A percentile compares a stretch with the other conserved stretches of the same genome.
These are phyloP conservation scores for Steinernema feltiae DNA, from an alignment of 1,140 invertebrate species.

Conservation along the genomic window DNA sequence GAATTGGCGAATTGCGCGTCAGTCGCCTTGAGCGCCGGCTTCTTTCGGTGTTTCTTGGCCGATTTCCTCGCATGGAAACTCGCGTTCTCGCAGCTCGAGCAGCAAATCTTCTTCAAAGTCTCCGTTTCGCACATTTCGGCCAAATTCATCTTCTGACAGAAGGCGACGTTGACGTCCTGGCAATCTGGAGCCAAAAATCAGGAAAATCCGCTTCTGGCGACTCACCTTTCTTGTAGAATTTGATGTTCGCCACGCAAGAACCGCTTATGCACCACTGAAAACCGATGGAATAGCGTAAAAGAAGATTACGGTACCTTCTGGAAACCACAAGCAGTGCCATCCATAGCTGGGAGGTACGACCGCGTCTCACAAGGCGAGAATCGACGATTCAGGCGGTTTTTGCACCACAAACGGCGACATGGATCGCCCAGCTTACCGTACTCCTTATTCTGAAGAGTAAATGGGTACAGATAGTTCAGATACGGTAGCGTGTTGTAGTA, in stretches of 20 bases:
- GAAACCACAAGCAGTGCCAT: conserved; percentile 45
- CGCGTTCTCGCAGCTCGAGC: background rate
- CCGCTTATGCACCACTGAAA: conserved; percentile 37
- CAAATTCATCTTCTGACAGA: background rate
- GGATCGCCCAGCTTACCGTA: conserved; percentile 36
- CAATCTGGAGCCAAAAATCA: background rate
- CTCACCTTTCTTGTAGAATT: conserved; percentile 9
- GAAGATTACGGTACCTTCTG: conserved; percentile 32
- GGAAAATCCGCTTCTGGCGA: background rate
- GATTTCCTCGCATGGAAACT: background rate
- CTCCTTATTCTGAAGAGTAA: conserved; percentile 23
- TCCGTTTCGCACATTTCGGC: background rate
- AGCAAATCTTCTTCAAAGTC: background rate
- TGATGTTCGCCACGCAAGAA: conserved; percentile 27
- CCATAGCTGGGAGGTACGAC: conserved; percentile 47
- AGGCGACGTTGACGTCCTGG: background rate
- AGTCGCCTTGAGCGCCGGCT: background rate
- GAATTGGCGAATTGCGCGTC: no score
- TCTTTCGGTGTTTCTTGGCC: background rate
- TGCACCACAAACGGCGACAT: conserved; percentile 51
- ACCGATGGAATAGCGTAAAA: background rate
- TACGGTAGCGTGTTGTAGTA: conserved; percentile 7
- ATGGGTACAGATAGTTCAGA: background rate
- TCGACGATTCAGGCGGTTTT: conserved; percentile 37
- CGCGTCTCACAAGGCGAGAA: conserved; percentile 45